phyloP scores from a whole-genome alignment of 1,140 invertebrate species.

The Scaptomyza pallida region DNA sequence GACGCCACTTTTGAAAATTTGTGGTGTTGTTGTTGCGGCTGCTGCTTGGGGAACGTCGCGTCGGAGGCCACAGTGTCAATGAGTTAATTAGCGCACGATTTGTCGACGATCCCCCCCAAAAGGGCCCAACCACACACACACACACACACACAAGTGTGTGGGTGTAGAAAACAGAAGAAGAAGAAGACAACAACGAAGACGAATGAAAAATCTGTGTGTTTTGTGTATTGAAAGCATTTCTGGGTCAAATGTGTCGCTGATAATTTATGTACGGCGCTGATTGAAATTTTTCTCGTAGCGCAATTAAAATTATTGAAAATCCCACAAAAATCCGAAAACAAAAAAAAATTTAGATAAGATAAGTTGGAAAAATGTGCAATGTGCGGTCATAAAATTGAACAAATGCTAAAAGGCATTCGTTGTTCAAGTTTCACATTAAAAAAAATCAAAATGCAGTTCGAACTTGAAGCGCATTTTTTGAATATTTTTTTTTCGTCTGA shows the following conservation, averaged over 20 bases:
- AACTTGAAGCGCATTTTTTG: slow-evolving; percentile 4
- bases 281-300: slow-evolving; percentile 71
- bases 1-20: slow-evolving; percentile 59
- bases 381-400: slow-evolving; percentile 52
- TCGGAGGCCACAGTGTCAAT: slow-evolving; percentile 74
- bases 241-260: slow-evolving; percentile 61
- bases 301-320: slow-evolving; percentile 76
- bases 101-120: slow-evolving; percentile 39
- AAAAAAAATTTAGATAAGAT: slow-evolving; percentile 47
- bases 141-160: not conserved
- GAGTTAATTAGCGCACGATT: slow-evolving; percentile 82
- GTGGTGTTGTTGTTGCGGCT: slow-evolving; percentile 8
- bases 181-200: not conserved
- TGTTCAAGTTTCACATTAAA: slow-evolving; percentile 17
- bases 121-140: slow-evolving; percentile 2
- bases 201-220: slow-evolving; percentile 59
- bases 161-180: slow-evolving; percentile 26
- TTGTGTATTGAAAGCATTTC: slow-evolving; percentile 75
- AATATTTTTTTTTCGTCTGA: slow-evolving; percentile 14
- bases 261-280: slow-evolving; percentile 76
- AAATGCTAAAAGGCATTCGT: slow-evolving; percentile 54
- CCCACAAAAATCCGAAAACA: slow-evolving; percentile 31
- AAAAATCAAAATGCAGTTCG: not conserved
- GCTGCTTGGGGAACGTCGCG: no score
- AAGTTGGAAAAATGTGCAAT: slow-evolving; percentile 21